Evolutionary conservation across 1,140 invertebrate genomes (phyloP).

Genomic region (Leptinotarsa lineolata): DNA sequence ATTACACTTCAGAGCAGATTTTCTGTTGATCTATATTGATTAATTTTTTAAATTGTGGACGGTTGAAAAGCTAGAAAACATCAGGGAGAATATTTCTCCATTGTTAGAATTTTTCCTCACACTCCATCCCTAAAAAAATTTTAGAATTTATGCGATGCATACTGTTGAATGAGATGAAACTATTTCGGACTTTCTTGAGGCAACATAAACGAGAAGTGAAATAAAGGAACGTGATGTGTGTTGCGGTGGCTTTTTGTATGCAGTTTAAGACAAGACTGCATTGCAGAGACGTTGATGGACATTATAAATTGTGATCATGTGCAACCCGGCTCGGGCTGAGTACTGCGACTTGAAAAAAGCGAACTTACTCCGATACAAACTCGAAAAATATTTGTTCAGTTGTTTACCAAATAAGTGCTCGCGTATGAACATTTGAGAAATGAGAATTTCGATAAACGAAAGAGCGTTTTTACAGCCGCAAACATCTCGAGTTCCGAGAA

Average conservation of each 20-base stretch:
- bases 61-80: no score
- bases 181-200: background rate
- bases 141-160: no score
- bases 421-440: background rate
- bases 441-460: background rate
- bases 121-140: no score
- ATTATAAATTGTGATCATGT: conserved; percentile 40
- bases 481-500: background rate
- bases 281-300: conserved; percentile 35
- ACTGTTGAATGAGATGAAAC: background rate
- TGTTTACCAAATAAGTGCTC: conserved; percentile 1
- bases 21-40: no score
- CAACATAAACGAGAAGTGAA: background rate
- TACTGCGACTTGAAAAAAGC: background rate
- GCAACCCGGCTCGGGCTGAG: conserved; percentile 19
- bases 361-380: background rate
- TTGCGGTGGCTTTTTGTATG: conserved; percentile 24
- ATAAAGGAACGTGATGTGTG: conserved; percentile 16
- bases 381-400: conserved; percentile 9
- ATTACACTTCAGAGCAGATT: no score
- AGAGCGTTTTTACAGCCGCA: background rate
- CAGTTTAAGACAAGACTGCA: conserved; percentile 27
- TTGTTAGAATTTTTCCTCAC: no score
- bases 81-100: no score
- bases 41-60: background rate